Conservation (phyloP, 2,797 vertebrate species). For the Anguilla obscura region DNA sequence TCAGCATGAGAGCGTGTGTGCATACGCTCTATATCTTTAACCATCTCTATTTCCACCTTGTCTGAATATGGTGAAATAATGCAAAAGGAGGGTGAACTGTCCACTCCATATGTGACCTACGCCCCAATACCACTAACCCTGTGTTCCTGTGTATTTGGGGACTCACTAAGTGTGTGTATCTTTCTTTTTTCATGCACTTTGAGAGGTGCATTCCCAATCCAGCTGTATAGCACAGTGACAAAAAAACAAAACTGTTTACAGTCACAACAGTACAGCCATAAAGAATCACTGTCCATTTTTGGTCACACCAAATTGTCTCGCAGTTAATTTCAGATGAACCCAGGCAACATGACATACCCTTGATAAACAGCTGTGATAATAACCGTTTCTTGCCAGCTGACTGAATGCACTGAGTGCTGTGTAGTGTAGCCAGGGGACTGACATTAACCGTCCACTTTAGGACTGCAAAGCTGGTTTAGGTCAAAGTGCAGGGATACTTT, state of each 20-base stretch:
- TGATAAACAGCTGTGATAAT: background rate
- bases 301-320: background rate
- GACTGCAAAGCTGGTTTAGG: background rate
- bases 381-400: background rate
- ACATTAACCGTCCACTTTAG: background rate
- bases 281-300: slow-evolving; percentile 5
- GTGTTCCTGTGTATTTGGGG: background rate
- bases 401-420: background rate
- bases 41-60: background rate
- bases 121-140: background rate
- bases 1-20: background rate
- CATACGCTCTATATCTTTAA: background rate
- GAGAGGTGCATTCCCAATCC: background rate
- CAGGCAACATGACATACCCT: background rate
- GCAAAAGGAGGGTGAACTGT: background rate
- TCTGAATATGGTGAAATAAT: background rate
- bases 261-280: background rate
- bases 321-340: background rate
- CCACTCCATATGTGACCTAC: background rate
- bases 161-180: background rate
- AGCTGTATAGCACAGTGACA: background rate
- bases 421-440: background rate
- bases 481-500: background rate
- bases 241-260: background rate
- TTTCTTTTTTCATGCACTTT: background rate